phyloP scores from a whole-genome alignment of 1,140 invertebrate genomes.

The Samia ricini region DNA sequence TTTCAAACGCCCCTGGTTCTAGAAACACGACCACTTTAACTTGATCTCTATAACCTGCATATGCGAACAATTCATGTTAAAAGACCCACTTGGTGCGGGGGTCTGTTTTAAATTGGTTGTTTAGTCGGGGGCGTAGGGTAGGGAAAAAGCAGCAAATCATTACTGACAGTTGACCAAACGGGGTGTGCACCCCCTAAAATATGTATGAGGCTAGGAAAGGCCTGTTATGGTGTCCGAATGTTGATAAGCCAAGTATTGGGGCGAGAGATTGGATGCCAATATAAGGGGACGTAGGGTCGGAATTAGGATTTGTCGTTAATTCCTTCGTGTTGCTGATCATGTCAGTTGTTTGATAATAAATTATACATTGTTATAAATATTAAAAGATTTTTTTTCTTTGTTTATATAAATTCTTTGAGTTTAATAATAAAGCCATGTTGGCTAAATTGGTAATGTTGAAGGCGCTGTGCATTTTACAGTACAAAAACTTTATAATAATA shows the following conservation, averaged over 20 bases:
- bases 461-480: too few relatives aligned
- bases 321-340: slow-evolving; percentile 15
- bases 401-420: too few relatives aligned
- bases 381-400: too few relatives aligned
- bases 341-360: slow-evolving; percentile 1
- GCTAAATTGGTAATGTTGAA: too few relatives aligned
- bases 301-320: slow-evolving; percentile 59
- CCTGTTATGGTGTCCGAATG: slow-evolving; percentile 77
- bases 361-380: not conserved
- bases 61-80: not conserved
- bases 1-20: slow-evolving; percentile 67
- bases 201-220: slow-evolving; percentile 73
- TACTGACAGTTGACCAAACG: slow-evolving; percentile 75
- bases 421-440: too few relatives aligned
- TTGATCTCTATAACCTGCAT: slow-evolving; percentile 20
- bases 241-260: slow-evolving; percentile 73
- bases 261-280: slow-evolving; percentile 62
- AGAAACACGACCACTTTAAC: slow-evolving; percentile 33
- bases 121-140: slow-evolving; percentile 50
- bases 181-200: slow-evolving; percentile 69
- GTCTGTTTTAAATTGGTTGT: slow-evolving; percentile 26
- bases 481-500: too few relatives aligned
- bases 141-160: slow-evolving; percentile 73
- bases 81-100: not conserved
- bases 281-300: slow-evolving; percentile 44